Base-by-base conservation (phyloP, 2,888 invertebrate species). In the Xanthia icteritia region DNA sequence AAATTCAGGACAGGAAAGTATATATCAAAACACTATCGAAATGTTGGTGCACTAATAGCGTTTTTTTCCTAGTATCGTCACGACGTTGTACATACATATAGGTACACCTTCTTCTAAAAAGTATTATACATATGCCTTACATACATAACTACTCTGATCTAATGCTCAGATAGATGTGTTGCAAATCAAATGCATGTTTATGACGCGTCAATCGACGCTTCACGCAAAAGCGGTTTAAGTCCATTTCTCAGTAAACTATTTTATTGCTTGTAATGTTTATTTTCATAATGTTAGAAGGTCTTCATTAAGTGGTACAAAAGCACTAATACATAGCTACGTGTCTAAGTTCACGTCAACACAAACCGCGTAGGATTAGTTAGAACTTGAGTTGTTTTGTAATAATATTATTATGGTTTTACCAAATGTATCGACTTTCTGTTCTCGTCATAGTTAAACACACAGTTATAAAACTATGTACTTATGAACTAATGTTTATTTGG, bases 181-280 rank as follows among this genome's bases (percentile, higher is more conserved):
- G 51, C 68, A 51, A 56, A 71, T 76, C 65, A 80, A 75, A 74
- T 73, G 73, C 80, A 69, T 48, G 65, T 86, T 87, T 88, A 88
- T 80, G 76, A 71, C 48, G 69, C 76, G 45, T 86, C 87, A 76
- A 69, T 87, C 85, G 64, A 45, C 83, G 76, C 71, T 61, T 13
- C 72, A 54, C 36, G 75, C 68, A 27, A 80, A 81, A 79, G 82
- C 68, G 70, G 69, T 61, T 71, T 77, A 64, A 77, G 36, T 72
- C 39, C 61, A 51, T 74, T 76, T 75, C 70, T 63, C 42, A 56
- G 77, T 65, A 81, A 78, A 75, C 78, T 70, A n/a, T 73, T 73
- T 79, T 77, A 86, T 78, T 74, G 73, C 31, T 60, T 45, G 60
- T 69, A 20, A 63, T 73, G 75, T 79, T 82, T 78, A 78, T 85